A percentile compares a stretch with the other conserved stretches of the same genome.
Evolutionary conservation across 2,113 vertebrate species (phyloP).

Genomic region (Eptesicus fuscus): DNA sequence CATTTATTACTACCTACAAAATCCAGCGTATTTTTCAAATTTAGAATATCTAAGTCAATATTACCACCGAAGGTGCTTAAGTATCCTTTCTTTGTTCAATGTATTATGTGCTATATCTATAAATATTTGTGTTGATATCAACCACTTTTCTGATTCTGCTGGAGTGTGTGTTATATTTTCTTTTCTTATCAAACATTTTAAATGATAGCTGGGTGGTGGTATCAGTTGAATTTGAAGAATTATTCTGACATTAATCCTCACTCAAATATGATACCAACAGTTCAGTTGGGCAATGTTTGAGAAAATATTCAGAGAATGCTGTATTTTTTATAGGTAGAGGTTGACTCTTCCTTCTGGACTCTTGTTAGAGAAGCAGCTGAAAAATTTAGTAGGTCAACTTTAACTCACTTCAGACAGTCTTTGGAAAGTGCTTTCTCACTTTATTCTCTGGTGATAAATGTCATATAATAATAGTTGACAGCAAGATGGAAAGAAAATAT

Average conservation of each 20-base stretch:
- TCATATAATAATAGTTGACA: slow-evolving; percentile 42
- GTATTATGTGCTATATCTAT: background rate
- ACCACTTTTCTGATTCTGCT: background rate
- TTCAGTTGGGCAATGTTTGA: background rate
- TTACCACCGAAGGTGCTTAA: background rate
- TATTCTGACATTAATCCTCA: background rate
- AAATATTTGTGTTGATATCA: background rate
- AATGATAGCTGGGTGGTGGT: background rate
- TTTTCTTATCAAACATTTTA: background rate
- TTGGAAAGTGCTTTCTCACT: background rate
- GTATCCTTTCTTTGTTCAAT: background rate
- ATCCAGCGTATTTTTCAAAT: background rate
- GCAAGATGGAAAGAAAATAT: slow-evolving; percentile 47
- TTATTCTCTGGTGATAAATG: slow-evolving; percentile 48
- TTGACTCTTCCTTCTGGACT: background rate
- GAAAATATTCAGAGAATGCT: background rate
- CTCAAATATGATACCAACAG: background rate
- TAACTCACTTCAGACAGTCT: background rate
- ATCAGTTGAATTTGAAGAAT: background rate
- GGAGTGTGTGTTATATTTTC: background rate
- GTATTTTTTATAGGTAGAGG: background rate
- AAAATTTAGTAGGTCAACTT: background rate
- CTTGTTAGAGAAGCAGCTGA: background rate
- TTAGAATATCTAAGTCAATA: background rate
- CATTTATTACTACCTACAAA: background rate